Base-by-base conservation (phyloP, 2,113 vertebrate species). In the Spea bombifrons region DNA sequence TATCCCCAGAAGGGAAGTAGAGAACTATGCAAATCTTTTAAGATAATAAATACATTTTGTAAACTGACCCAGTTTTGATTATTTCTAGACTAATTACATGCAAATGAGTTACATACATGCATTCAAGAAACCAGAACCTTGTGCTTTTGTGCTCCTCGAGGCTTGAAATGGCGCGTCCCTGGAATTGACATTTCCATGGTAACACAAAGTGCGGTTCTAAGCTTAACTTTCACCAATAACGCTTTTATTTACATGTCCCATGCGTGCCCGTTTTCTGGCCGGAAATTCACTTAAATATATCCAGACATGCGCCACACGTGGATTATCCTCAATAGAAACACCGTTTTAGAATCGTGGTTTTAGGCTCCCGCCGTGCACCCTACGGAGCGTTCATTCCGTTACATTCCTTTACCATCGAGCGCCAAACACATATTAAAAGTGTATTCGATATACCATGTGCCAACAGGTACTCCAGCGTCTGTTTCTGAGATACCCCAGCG, bases 51-150 rank as follows among this genome's bases (percentile, higher is more conserved):
- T 77, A 66, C 72, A 70, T 68, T 73, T 44, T 59, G 61, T 13
- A 66, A 45, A 66, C n/a, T 73, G 77, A 73, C 77, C 76, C 70
- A 79, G 52, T 79, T 79, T 64, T 49, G n/a, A n/a, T 47, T 44
- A 55, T 65, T 79, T 72, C 63, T 79, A 43, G 76, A 49, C 76
- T 79, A 79, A 79, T 79, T 66, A 73, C 76, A 79, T 79, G 76
- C 71, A 79, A 79, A 79, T 79, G 49, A 73, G 30, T 48, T n/a
- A 30, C 63, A 79, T 79, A 71, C 50, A 73, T 79, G 77, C 43
- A 79, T 57, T 72, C 30, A 73, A 73, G 70, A 44, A 66, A 72
- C 63, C 8, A 59, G 72, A 72, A 72, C 47, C 69, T 52, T 64
- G 61, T 57, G 52, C 49, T 46, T 44, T 69, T 70, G 45, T 63